Percentiles rank a stretch among this genome's conserved stretches.
Evolutionary conservation across 2,888 invertebrate species (phyloP).

Genomic region (Venusia cambrica): DNA sequence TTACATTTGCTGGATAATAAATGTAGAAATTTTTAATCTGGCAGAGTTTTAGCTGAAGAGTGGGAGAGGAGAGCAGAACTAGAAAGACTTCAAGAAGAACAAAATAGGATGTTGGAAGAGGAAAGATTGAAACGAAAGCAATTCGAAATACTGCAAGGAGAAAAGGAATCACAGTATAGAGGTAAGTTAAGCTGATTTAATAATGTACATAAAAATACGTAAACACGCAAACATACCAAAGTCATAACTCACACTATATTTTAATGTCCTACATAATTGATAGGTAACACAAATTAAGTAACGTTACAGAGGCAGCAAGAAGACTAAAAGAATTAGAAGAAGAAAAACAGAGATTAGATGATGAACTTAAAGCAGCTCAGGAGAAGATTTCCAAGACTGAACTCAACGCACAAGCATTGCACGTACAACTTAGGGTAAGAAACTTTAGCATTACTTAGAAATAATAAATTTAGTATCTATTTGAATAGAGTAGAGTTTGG

Average conservation of each 20-base stretch:
- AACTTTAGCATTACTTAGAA: too few relatives aligned
- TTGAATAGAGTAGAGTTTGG: too few relatives aligned
- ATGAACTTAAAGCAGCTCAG: conserved; percentile 85
- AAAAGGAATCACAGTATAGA: conserved; percentile 85
- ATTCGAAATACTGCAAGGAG: conserved; percentile 86
- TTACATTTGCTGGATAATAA: too few relatives aligned
- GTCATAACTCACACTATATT: too few relatives aligned
- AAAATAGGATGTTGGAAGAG: conserved; percentile 85
- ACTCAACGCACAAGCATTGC: conserved; percentile 69
- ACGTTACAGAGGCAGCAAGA: conserved; percentile 84
- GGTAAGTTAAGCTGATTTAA: conserved; percentile 49
- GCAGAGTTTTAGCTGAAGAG: conserved; percentile 89
- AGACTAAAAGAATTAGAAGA: conserved; percentile 86
- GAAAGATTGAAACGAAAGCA: conserved; percentile 88
- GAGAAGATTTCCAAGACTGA: conserved; percentile 86
- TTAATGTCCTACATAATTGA: too few relatives aligned
- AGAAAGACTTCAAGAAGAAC: conserved; percentile 89
- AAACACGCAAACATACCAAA: too few relatives aligned
- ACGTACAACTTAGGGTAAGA: conserved; percentile 64
- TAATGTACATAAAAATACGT: too few relatives aligned
- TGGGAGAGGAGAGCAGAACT: conserved; percentile 91
- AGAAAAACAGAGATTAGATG: conserved; percentile 85
- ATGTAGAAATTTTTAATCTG: too few relatives aligned
- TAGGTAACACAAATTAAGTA: too few relatives aligned
- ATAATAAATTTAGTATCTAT: too few relatives aligned